Percentiles rank a stretch among this genome's conserved stretches.
Conservation (phyloP, 1,140 invertebrate species). For the Euglossa dilemma region DNA sequence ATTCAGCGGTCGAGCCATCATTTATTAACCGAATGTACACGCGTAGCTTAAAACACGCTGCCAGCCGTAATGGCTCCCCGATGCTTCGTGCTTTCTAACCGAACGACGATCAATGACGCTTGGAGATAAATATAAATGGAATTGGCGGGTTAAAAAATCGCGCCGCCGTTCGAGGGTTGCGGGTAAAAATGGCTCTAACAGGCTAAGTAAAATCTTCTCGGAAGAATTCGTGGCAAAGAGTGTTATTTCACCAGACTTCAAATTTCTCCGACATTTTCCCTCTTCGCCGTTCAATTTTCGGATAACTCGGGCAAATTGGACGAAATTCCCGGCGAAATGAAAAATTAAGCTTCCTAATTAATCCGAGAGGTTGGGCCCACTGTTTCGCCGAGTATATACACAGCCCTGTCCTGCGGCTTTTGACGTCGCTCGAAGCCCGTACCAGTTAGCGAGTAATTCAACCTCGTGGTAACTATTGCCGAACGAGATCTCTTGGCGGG, state of each 20-base stretch:
- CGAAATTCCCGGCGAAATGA: slow-evolving; percentile 1
- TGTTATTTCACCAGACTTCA: not conserved
- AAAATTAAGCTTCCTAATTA: slow-evolving; percentile 25
- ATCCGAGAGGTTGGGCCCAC: not conserved
- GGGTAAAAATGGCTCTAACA: not conserved
- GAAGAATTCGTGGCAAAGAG: no score
- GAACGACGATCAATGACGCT: no score
- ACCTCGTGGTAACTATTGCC: not conserved
- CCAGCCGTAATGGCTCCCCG: no score
- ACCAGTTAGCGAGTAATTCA: not conserved
- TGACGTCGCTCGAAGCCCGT: not conserved
- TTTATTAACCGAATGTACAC: slow-evolving; percentile 34
- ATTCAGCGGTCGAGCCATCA: not conserved
- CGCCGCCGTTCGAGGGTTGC: no score
- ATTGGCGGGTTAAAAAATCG: no score
- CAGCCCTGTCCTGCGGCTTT: not conserved
- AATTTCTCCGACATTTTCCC: not conserved
- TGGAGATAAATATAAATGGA: no score
- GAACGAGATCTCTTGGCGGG: not conserved
- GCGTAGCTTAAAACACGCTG: not conserved
- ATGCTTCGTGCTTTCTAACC: no score
- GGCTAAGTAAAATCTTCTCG: not conserved
- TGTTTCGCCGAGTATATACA: not conserved
- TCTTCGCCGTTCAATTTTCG: not conserved
- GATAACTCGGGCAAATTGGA: slow-evolving; percentile 20